phyloP scores from a whole-genome alignment of 2,113 vertebrate species.

The Pollimyrus isidori region DNA sequence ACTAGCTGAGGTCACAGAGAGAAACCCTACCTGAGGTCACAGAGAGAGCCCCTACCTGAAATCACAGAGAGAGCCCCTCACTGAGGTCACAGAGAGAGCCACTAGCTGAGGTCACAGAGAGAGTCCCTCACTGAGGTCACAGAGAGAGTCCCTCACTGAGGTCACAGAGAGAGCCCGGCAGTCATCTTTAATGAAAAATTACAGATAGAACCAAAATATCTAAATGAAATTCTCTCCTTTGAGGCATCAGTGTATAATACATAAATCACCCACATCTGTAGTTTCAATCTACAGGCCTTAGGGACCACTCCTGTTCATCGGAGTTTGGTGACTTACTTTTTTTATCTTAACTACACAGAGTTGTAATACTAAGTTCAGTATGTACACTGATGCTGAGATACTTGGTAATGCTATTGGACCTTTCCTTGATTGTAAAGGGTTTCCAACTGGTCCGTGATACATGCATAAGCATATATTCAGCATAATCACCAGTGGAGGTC shows the following conservation, averaged over 20 bases:
- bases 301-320: not conserved
- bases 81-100: not conserved
- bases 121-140: too few species aligned
- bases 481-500: not conserved
- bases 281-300: not conserved
- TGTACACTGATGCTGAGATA: not conserved
- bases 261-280: not conserved
- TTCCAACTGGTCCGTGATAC: not conserved
- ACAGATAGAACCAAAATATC: not conserved
- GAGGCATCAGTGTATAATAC: not conserved
- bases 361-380: not conserved
- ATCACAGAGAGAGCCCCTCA: not conserved
- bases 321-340: not conserved
- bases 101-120: too few species aligned
- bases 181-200: slow-evolving; percentile 2
- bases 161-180: not conserved
- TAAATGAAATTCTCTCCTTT: not conserved
- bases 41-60: not conserved
- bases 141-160: not conserved
- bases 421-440: not conserved
- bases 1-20: too few species aligned
- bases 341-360: not conserved
- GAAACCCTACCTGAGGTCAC: not conserved
- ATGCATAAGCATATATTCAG: not conserved
- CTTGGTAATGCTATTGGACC: not conserved